Base-by-base conservation (phyloP, 2,888 invertebrate species). In the Campoplex capitator region DNA sequence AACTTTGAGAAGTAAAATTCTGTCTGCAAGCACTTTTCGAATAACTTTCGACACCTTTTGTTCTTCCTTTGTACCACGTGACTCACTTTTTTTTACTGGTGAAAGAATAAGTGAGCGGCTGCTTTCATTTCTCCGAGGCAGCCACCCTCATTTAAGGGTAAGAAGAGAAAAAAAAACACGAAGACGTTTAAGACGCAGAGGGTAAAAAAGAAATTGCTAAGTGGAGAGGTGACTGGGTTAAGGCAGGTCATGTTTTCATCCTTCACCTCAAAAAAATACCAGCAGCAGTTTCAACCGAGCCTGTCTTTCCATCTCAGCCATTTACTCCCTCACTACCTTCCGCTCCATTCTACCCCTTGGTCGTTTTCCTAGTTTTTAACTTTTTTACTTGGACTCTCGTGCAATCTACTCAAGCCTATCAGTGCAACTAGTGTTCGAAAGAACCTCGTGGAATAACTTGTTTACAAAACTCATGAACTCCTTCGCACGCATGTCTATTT, bases 221-320 rank as follows among this genome's bases (percentile, higher is more conserved):
- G 89, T 89, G 88, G 79, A 87, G 88, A 84, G 82, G 85, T 89
- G 90, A 88, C 89, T 86, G 88, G 85, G 89, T 92, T 92, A 82
- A 88, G 91, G 91, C 86, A 91, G 92, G 92, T 91, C 92, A 84
- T 68, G 89, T 83, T 85, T 73, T 82, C 73, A 74, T 73, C 65
- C 80, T 65, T 65, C 74, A 82, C 74, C 82, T 78, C 70, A 65
- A 58, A 58, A 58, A 78, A 85, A 51, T 62, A 75, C 75, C 62
- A 32, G 77, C 68, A 78, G 78, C 82, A 78, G 78, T 78, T 75
- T 77, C 67, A 73, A 16, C 65, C 78, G 78, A 82, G 83, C 75
- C 67, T 76, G 71, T 73, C 32, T 51, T 77, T 88, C 76, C 71
- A 70, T 75, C 54, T 67, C 80, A 80, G 65, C 68, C 79, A 82